Evolutionary conservation across 2,888 invertebrate species (phyloP).

Genomic region (Anthophora plumipes): DNA sequence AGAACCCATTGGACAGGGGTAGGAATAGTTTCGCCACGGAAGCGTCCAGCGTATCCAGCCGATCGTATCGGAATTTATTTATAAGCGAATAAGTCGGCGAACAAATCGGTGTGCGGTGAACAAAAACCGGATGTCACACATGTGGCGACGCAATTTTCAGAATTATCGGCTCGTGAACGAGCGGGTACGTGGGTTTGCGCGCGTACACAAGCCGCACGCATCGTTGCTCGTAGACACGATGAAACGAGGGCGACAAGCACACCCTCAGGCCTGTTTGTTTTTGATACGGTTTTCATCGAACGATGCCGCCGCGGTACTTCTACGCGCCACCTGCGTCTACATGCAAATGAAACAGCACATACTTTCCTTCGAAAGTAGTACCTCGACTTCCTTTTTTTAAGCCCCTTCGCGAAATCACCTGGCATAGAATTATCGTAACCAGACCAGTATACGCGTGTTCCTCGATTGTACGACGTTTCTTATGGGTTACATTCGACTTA

Average conservation of each 20-base stretch:
- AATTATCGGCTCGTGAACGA: slow-evolving; percentile 73
- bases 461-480: slow-evolving; percentile 11
- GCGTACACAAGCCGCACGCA: slow-evolving; percentile 41
- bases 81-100: slow-evolving; percentile 58
- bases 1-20: neutral
- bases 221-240: slow-evolving; percentile 47
- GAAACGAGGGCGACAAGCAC: slow-evolving; percentile 58
- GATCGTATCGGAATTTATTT: slow-evolving; percentile 55
- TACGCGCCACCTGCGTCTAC: slow-evolving; percentile 45
- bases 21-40: too few species aligned
- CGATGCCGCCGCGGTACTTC: slow-evolving; percentile 37
- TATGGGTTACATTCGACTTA: neutral
- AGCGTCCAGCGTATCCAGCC: too few species aligned
- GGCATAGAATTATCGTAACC: slow-evolving; percentile 67
- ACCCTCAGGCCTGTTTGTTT: slow-evolving; percentile 71
- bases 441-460: slow-evolving; percentile 9
- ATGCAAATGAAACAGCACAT: slow-evolving; percentile 57
- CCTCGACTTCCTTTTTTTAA: neutral
- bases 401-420: slow-evolving; percentile 13
- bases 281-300: slow-evolving; percentile 71
- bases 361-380: neutral
- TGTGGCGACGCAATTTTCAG: slow-evolving; percentile 69
- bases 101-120: slow-evolving; percentile 49
- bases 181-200: slow-evolving; percentile 56
- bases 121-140: slow-evolving; percentile 63